phyloP scores from a whole-genome alignment of 1,140 invertebrate genomes.

The Proctacanthus coquilletti region DNA sequence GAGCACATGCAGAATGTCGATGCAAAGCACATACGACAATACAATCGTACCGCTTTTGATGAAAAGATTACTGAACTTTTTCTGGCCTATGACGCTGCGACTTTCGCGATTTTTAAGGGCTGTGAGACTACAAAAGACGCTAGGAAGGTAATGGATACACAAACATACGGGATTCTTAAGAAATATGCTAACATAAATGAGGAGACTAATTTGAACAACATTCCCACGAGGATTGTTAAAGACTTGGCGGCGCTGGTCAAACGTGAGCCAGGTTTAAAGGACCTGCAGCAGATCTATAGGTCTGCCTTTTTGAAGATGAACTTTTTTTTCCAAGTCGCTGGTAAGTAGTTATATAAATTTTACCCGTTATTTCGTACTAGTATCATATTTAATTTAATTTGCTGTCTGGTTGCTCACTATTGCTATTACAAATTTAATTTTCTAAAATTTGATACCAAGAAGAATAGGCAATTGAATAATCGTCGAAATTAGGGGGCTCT shows the following conservation, averaged over 20 bases:
- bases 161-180: neutral
- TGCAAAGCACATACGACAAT: conserved; percentile 12
- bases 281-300: conserved; percentile 14
- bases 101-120: neutral
- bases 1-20: conserved; percentile 15
- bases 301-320: conserved; percentile 15
- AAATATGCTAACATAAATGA: neutral
- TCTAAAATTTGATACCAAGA: too few species aligned
- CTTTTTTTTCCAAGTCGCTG: conserved; percentile 13
- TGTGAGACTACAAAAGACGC: neutral
- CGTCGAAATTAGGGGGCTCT: too few species aligned
- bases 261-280: conserved; percentile 12
- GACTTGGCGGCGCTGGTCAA: conserved; percentile 12
- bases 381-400: too few species aligned
- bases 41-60: conserved; percentile 15
- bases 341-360: too few species aligned
- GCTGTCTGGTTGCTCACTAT: too few species aligned
- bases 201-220: neutral
- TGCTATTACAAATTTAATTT: too few species aligned
- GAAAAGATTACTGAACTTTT: conserved; percentile 11
- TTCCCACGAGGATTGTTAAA: conserved; percentile 2
- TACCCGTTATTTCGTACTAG: too few species aligned
- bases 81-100: conserved; percentile 15
- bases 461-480: too few species aligned
- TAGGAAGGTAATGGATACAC: neutral